These are phyloP conservation scores for Tillus elongatus DNA, from an alignment of 2,888 invertebrate species.

Conservation along the genomic window DNA sequence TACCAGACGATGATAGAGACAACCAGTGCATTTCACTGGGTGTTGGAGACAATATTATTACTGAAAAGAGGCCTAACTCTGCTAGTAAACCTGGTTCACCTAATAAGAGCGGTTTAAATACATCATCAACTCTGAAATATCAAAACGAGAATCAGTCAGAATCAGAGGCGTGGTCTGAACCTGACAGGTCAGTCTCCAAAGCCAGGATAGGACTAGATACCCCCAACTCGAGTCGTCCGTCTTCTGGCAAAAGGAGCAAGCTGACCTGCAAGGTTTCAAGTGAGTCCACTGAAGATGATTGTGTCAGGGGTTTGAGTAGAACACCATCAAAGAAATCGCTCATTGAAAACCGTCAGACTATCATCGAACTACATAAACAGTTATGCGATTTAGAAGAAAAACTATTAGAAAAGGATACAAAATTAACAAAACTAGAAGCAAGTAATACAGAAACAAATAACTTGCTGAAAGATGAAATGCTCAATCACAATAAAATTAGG, in stretches of 20 bases:
- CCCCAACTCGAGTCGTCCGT: constrained; percentile 29
- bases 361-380: constrained; percentile 38
- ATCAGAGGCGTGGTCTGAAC: constrained; percentile 82
- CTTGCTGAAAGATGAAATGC: constrained; percentile 9
- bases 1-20: no score
- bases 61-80: no score
- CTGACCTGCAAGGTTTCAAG: constrained; percentile 25
- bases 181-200: constrained; percentile 70
- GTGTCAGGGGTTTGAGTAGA: constrained; percentile 9
- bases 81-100: background rate
- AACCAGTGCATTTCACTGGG: background rate
- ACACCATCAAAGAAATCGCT: constrained; percentile 25
- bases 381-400: constrained; percentile 40
- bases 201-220: constrained; percentile 67
- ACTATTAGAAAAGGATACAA: constrained; percentile 26
- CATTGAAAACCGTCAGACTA: constrained; percentile 27
- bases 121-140: constrained; percentile 28
- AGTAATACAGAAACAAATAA: constrained; percentile 8
- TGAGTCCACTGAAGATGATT: constrained; percentile 35
- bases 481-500: constrained; percentile 9
- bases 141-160: constrained; percentile 47
- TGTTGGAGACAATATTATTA: no score
- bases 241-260: constrained; percentile 32
- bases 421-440: constrained; percentile 15
- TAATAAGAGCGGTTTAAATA: background rate